Percentiles rank a stretch among this genome's conserved stretches.
phyloP scores from a whole-genome alignment of 2,113 vertebrate genomes.

The Alouatta palliata region DNA sequence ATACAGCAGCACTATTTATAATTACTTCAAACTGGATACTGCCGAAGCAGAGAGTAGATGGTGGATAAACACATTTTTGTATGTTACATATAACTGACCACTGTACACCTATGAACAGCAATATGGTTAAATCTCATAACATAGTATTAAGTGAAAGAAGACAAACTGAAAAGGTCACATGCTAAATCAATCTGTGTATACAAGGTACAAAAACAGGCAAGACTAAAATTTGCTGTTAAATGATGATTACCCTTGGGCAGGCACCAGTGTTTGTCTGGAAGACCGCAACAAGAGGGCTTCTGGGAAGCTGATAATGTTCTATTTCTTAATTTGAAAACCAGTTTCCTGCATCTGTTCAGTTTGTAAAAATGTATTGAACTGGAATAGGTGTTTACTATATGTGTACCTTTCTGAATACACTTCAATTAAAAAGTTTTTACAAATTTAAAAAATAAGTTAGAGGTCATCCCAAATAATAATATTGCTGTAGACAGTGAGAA shows the following conservation, averaged over 20 bases:
- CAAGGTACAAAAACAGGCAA: background rate
- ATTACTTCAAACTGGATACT: background rate
- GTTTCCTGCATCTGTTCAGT: background rate
- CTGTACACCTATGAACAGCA: background rate
- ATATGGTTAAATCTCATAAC: background rate
- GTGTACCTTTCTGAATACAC: background rate
- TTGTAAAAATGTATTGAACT: background rate
- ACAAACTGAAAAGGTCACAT: background rate
- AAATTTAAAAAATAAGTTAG: background rate
- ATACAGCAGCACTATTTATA: background rate
- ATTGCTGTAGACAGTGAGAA: background rate
- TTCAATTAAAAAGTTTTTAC: background rate
- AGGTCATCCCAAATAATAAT: background rate
- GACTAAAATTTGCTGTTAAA: background rate
- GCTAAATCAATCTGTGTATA: background rate
- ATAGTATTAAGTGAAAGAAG: background rate
- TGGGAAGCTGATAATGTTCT: background rate
- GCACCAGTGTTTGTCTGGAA: background rate
- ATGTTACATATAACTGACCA: background rate
- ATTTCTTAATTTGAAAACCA: background rate
- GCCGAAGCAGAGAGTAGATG: background rate
- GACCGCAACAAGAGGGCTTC: background rate
- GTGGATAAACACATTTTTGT: background rate
- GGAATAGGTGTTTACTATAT: background rate
- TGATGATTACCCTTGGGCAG: background rate